These are phyloP conservation scores for Tribolium castaneum DNA, from an alignment of 1,140 invertebrate genomes.

Conservation along the genomic window DNA sequence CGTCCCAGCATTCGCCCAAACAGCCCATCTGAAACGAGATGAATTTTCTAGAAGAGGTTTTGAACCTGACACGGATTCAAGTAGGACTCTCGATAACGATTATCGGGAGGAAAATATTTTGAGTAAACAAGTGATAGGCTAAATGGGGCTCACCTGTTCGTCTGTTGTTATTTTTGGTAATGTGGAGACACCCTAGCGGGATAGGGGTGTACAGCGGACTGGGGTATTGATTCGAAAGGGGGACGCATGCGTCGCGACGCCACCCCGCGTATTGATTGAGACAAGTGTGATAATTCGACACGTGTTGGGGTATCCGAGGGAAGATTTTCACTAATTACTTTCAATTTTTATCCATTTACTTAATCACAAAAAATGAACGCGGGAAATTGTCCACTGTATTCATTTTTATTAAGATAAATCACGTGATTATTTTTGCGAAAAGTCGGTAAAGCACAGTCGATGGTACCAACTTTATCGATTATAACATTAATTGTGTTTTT, in stretches of 20 bases:
- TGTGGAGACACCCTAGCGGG: conserved; percentile 40
- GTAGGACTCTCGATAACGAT: background rate
- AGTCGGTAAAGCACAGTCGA: no score
- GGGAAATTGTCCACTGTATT: no score
- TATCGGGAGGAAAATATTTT: background rate
- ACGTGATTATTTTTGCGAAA: no score
- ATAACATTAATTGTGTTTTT: background rate
- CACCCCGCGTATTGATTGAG: conserved; percentile 46
- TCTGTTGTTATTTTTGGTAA: background rate
- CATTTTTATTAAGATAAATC: no score
- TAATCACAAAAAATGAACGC: no score
- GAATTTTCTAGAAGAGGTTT: conserved; percentile 1
- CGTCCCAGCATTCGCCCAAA: conserved; percentile 72
- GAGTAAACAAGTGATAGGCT: background rate
- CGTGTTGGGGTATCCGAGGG: conserved; percentile 1
- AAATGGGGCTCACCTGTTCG: background rate
- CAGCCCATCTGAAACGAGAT: conserved; percentile 57
- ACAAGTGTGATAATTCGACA: conserved; percentile 35
- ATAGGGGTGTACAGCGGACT: conserved; percentile 49
- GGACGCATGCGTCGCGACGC: conserved; percentile 52
- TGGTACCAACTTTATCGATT: background rate
- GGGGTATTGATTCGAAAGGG: conserved; percentile 46
- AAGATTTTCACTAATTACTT: background rate
- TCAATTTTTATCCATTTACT: no score
- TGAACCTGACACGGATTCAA: conserved; percentile 15